Evolutionary conservation across 2,888 invertebrate genomes (phyloP), one percentile per base, ranked within the genome.

Genomic region (Crocallis elinguaria): DNA sequence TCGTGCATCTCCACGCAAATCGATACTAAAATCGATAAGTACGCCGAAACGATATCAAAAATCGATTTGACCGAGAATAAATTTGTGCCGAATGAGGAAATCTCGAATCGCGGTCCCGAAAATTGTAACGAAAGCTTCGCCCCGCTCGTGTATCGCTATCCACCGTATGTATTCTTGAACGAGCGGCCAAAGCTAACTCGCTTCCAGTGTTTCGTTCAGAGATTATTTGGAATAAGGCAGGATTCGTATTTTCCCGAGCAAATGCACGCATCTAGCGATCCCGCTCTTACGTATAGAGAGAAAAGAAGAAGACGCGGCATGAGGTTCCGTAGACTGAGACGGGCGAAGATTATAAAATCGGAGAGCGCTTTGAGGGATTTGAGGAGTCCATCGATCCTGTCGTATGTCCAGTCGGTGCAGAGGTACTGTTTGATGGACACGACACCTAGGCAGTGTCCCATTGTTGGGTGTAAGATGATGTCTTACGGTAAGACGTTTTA

Each of bases 361-460:
- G 90, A 90, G 8, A 69, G 73, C 1, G 74, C 70, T 0, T 41
- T 88, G 6, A 69, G 73, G 1, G 74, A 79, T 11, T 12, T 72
- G 6, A 73, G 75, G 12, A 79, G 67, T 39, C 84, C 88, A 0
- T 62, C 73, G 0, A 85, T 87, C n/a, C 43, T 88, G 38, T 70
- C 75, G 0, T 88, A 76, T 16, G 82, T 88, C 1, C 88, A 89
- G 51, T 77, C 82, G 0, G 82, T 86, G 0, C 90, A 88, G 64
- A 75, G 63, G 49, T 79, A 62, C 42, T 90, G 83, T 16, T 59
- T 89, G 35, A 75, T 75, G 71, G 89, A 90, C 27, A 85, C 77
- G 0, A 88, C 88, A 13, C 79, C 79, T 0, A 60, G 90, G 1
- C 82, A 84, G 6, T 90, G 90, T 38, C 90, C 90, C 0, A 78